Percentiles rank a stretch among this genome's conserved stretches.
These are phyloP conservation scores for Xylota sylvarum DNA, from an alignment of 2,888 invertebrate species.

Conservation along the genomic window DNA sequence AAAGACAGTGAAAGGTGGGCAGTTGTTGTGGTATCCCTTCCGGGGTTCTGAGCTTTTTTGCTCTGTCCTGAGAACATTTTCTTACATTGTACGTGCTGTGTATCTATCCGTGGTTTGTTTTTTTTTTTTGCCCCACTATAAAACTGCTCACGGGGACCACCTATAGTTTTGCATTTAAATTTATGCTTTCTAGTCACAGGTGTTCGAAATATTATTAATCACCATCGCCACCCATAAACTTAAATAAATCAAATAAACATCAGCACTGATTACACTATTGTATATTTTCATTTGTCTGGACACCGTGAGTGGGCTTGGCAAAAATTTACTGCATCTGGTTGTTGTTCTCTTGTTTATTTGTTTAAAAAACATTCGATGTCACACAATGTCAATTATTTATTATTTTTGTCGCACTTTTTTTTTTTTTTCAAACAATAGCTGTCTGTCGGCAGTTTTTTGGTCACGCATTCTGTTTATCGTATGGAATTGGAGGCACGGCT, in stretches of 20 bases:
- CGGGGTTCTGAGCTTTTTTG: not conserved
- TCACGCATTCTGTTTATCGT: constrained; percentile 19
- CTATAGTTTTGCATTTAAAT: constrained; percentile 6
- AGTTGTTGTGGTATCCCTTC: constrained; percentile 7
- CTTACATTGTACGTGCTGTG: not conserved
- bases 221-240: not conserved
- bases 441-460: constrained; percentile 15
- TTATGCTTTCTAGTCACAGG: not conserved
- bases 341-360: constrained; percentile 5
- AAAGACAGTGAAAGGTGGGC: not conserved
- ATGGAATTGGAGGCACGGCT: constrained; percentile 34
- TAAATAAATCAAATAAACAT: constrained; percentile 8
- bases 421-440: not conserved
- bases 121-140: too few relatives aligned
- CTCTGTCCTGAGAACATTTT: not conserved
- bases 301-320: constrained; percentile 12
- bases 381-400: not conserved
- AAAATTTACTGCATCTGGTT: constrained; percentile 4
- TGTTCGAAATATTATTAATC: not conserved
- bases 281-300: constrained; percentile 10
- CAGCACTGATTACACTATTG: constrained; percentile 3
- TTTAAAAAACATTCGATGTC: constrained; percentile 10
- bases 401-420: not conserved
- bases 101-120: not conserved
- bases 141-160: not conserved